Evolutionary conservation across 2,888 invertebrate genomes (phyloP), one percentile per base, ranked within the genome.

Genomic region (Tuberolachnus salignus): DNA sequence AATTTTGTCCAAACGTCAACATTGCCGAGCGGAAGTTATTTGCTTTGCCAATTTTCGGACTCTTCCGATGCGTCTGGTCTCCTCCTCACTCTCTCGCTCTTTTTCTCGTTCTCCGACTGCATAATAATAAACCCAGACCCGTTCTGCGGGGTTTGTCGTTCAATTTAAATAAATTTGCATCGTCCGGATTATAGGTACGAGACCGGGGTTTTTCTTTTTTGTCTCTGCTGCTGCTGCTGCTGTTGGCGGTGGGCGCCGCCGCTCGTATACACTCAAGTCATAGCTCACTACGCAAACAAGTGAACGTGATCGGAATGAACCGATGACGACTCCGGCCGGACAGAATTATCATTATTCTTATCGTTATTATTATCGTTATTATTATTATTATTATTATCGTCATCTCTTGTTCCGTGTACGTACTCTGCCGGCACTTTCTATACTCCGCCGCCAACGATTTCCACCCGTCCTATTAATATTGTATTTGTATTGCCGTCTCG

Each of bases 161-260:
- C 75, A 67, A 67, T 75, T 75, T 75, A 55, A 75, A 75, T 75
- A 75, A 75, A 75, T 75, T 75, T 75, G 67, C 75, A 75, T 75
- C 75, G 26, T 19, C 55, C 0, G 34, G 34, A 4, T 4, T 34
- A 34, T 34, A 34, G 34, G 34, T 34, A 34, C 3, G 34, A 34
- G 14, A 19, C 34, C 34, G 34, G 34, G 34, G 3, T 34, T 34
- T 34, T 4, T 34, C 57, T 75, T 57, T 75, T n/a, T n/a, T n/a
- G n/a, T n/a, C n/a, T 46, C 19, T 44, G 3, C 64, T n/a, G 51
- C 42, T 44, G 34, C 34, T 34, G 34, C 34, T 34, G 34, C 34
- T 44, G 11, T n/a, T n/a, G n/a, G n/a, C n/a, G n/a, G n/a, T n/a
- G n/a, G n/a, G n/a, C n/a, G n/a, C n/a, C n/a, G n/a, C 64, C 14